phyloP scores from a whole-genome alignment of 2,113 vertebrate species.

The Monarcha castaneiventris region DNA sequence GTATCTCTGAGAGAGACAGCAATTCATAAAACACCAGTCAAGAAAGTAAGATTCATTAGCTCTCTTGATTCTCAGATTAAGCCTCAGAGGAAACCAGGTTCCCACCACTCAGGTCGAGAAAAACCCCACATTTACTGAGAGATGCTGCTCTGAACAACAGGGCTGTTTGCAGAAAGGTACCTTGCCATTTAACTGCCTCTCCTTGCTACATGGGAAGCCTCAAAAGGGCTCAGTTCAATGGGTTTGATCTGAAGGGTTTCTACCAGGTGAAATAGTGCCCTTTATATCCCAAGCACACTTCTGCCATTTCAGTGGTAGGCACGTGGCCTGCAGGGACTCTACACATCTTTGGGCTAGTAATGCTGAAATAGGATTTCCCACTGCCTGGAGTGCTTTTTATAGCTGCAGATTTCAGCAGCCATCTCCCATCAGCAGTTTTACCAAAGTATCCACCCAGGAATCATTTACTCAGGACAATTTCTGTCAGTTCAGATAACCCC shows the following conservation, averaged over 20 bases:
- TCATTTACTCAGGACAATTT: not conserved
- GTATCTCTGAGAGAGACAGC: not conserved
- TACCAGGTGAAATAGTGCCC: not conserved
- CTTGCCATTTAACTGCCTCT: not conserved
- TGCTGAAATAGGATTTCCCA: not conserved
- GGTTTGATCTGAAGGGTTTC: not conserved
- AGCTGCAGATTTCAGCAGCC: not conserved
- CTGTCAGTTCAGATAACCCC: not conserved
- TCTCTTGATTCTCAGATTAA: conserved; percentile 15
- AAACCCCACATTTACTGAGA: not conserved
- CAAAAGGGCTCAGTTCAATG: not conserved
- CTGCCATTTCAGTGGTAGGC: not conserved
- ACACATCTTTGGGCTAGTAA: not conserved
- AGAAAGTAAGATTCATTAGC: conserved; percentile 28
- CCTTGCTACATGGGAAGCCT: not conserved
- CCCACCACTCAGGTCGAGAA: not conserved
- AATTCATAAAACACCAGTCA: not conserved
- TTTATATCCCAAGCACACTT: not conserved
- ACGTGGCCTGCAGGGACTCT: not conserved
- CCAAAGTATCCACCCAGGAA: not conserved
- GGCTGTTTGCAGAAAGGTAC: not conserved
- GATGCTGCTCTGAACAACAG: not conserved
- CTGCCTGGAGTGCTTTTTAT: not conserved
- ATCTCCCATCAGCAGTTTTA: not conserved
- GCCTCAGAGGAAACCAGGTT: not conserved